Evolutionary conservation across 2,888 invertebrate genomes (phyloP).

Genomic region (Uropetala carovei): DNA sequence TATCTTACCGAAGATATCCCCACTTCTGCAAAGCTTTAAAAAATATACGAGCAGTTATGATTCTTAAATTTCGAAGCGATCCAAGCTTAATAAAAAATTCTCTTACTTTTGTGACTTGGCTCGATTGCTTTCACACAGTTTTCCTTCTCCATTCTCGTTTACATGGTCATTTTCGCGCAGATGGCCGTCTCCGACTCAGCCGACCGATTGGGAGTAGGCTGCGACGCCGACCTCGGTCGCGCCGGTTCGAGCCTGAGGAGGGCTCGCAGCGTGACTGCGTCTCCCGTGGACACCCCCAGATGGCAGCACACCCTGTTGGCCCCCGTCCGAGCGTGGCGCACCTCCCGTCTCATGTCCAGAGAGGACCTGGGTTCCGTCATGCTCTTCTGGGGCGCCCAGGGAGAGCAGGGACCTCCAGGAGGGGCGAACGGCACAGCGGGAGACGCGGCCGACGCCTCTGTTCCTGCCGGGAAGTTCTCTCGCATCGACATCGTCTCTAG

Average conservation of each 20-base stretch:
- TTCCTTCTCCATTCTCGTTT: too few relatives aligned
- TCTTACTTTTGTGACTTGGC: too few relatives aligned
- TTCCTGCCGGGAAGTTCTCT: constrained; percentile 70
- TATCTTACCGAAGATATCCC: too few relatives aligned
- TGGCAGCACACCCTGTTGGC: constrained; percentile 46
- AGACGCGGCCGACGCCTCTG: neutral
- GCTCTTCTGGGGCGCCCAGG: constrained; percentile 31
- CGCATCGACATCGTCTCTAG: constrained; percentile 79
- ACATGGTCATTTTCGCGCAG: neutral
- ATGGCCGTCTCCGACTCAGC: constrained; percentile 49
- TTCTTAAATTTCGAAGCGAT: too few relatives aligned
- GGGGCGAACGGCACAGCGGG: constrained; percentile 12
- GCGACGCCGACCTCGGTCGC: constrained; percentile 29
- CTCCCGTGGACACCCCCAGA: constrained; percentile 38
- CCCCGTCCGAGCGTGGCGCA: constrained; percentile 3
- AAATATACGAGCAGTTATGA: too few relatives aligned
- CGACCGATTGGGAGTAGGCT: constrained; percentile 29
- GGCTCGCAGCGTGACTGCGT: constrained; percentile 42
- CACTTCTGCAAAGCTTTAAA: too few relatives aligned
- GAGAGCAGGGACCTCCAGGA: neutral
- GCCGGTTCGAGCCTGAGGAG: neutral
- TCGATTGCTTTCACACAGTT: too few relatives aligned
- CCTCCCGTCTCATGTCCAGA: constrained; percentile 40
- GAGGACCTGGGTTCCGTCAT: constrained; percentile 43
- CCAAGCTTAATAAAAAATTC: too few relatives aligned